These are phyloP conservation scores for Eristalis tenax DNA, from an alignment of 2,888 invertebrate genomes.

Conservation along the genomic window DNA sequence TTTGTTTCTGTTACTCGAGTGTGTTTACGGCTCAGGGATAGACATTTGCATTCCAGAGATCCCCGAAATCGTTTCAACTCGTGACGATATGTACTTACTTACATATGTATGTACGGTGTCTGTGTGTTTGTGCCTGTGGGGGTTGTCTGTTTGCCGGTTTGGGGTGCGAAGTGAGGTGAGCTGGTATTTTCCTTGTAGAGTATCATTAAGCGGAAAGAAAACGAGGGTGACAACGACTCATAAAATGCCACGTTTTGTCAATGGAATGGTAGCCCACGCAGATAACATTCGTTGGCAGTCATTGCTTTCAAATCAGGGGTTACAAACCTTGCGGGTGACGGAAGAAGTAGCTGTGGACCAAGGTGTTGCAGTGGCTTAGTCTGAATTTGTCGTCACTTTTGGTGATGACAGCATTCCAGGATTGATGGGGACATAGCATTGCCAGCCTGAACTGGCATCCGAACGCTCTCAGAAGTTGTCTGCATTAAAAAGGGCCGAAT, in stretches of 20 bases:
- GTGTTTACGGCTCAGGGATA: slow-evolving; percentile 38
- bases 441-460: too few species aligned
- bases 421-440: too few species aligned
- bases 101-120: background rate
- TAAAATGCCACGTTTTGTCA: slow-evolving; percentile 41
- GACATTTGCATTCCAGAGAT: slow-evolving; percentile 52
- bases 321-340: background rate
- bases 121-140: slow-evolving; percentile 12
- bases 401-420: too few species aligned
- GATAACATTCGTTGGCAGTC: slow-evolving; percentile 26
- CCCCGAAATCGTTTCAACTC: slow-evolving; percentile 41
- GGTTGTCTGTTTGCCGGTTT: background rate
- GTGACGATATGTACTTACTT: background rate
- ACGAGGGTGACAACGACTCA: slow-evolving; percentile 47
- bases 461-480: too few species aligned
- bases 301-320: slow-evolving; percentile 29
- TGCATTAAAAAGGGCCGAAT: too few species aligned
- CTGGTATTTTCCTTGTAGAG: slow-evolving; percentile 40
- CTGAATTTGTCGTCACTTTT: too few species aligned
- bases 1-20: slow-evolving; percentile 59
- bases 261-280: slow-evolving; percentile 42
- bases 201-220: slow-evolving; percentile 59
- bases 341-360: too few species aligned
- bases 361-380: too few species aligned
- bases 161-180: background rate